Evolutionary conservation across 2,888 invertebrate genomes (phyloP), one percentile per base, ranked within the genome.

Genomic region (Eretmocerus hayati): DNA sequence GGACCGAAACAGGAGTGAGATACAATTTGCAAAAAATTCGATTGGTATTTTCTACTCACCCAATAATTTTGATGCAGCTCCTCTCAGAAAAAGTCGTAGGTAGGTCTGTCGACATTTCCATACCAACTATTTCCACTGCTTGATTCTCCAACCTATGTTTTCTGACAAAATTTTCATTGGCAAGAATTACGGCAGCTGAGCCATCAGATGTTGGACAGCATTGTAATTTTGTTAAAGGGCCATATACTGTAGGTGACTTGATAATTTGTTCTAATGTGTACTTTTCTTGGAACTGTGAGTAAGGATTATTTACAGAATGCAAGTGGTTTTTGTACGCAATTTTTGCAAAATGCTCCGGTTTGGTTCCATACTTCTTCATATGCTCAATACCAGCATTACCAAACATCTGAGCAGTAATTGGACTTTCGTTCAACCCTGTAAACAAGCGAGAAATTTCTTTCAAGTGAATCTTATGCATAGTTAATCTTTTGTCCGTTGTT

Each of bases 191-290:
- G 20, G 95, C 94, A 20, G 92, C 97, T 0, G 93, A 83, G n/a
- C 99, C 99, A 74, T 99, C 96, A 39, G 95, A 96, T 0, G 97
- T 99, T 1, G 97, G 97, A 66, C 96, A 96, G 72, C 99, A 99
- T 69, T 96, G 95, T 11, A 97, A 76, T 69, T 96, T 95, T 2
- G 97, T 99, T 39, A 99, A 75, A 0, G 92, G 90, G 3, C 90
- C 93, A 72, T 87, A 90, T 55, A 99, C 83, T 65, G 80, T 79
- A n/a, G 90, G 87, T 1, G 96, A 90, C 11, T 85, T 83, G 67
- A 87, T 74, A 49, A 99, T 89, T 74, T 99, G 86, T 49, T 97
- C 89, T 54, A 97, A 73, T 0, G 86, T 83, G 67, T 96, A 96
- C 66, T 90, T 90, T 56, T 90, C 85, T 63, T 85, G 87, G 67